These are phyloP conservation scores for Pachypanchax playfairii DNA, from an alignment of 2,113 vertebrate species.

Conservation along the genomic window DNA sequence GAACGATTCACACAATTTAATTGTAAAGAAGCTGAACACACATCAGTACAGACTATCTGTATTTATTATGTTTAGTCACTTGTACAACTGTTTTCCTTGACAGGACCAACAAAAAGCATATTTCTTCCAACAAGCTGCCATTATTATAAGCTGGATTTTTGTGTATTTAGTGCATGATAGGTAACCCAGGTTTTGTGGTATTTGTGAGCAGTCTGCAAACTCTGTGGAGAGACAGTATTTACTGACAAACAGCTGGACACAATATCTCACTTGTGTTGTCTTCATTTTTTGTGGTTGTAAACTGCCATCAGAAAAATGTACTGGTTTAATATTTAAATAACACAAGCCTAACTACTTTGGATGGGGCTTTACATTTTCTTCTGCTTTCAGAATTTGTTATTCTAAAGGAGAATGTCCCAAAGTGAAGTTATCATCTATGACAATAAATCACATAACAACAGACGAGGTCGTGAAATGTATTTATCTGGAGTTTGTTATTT, in stretches of 20 bases:
- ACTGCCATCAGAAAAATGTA: slow-evolving; percentile 3
- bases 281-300: slow-evolving; percentile 12
- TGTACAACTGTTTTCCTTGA: no score
- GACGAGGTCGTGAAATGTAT: no score
- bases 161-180: slow-evolving; percentile 38
- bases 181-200: slow-evolving; percentile 53
- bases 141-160: slow-evolving; percentile 34
- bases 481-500: no score
- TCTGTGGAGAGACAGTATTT: slow-evolving; percentile 34
- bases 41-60: no score
- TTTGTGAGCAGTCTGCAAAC: slow-evolving; percentile 41
- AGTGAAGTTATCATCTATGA: no score
- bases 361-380: not conserved
- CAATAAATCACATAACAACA: no score
- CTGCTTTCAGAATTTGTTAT: not conserved
- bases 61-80: no score
- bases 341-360: not conserved
- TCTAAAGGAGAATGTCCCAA: no score
- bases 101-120: no score
- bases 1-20: no score
- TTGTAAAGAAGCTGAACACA: no score
- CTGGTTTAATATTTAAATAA: not conserved
- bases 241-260: slow-evolving; percentile 42
- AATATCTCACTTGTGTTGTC: slow-evolving; percentile 20
- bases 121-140: slow-evolving; percentile 5